These are phyloP conservation scores for Dyspetes luteomarginatus DNA, from an alignment of 2,888 invertebrate genomes.

Conservation along the genomic window DNA sequence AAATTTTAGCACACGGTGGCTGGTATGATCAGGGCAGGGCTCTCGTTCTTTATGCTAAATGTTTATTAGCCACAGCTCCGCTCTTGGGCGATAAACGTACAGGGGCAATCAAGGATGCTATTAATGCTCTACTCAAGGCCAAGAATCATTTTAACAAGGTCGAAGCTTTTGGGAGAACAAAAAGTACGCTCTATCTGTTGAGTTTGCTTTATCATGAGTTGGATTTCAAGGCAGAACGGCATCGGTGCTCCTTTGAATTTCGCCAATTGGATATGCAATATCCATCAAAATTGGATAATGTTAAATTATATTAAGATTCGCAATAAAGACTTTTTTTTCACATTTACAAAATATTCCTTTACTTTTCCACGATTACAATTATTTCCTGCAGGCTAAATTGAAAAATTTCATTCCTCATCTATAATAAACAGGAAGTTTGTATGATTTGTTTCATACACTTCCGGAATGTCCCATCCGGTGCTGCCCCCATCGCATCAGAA, in stretches of 20 bases:
- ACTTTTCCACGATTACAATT: not conserved
- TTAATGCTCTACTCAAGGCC: slow-evolving; percentile 87
- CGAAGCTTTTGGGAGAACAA: slow-evolving; percentile 90
- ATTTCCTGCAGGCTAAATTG: not conserved
- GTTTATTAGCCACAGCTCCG: slow-evolving; percentile 88
- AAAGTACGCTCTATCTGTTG: slow-evolving; percentile 90
- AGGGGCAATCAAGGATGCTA: slow-evolving; percentile 85
- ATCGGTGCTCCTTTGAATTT: slow-evolving; percentile 93
- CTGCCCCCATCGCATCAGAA: no score
- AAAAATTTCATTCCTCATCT: not conserved
- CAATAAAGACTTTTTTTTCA: not conserved
- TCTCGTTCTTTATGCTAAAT: slow-evolving; percentile 90
- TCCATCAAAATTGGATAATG: slow-evolving; percentile 86
- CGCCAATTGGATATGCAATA: slow-evolving; percentile 90
- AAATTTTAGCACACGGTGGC: slow-evolving; percentile 92
- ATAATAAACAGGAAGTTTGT: no score
- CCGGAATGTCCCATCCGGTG: no score
- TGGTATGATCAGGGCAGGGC: slow-evolving; percentile 92
- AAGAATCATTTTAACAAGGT: slow-evolving; percentile 89
- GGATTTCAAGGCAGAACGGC: slow-evolving; percentile 89
- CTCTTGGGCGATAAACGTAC: slow-evolving; percentile 83
- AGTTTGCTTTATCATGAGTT: slow-evolving; percentile 88
- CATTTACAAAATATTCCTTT: not conserved
- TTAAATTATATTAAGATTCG: slow-evolving; percentile 73
- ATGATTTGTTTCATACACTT: no score